Evolutionary conservation across 2,888 invertebrate genomes (phyloP).

Genomic region (Tetragnatha montana): DNA sequence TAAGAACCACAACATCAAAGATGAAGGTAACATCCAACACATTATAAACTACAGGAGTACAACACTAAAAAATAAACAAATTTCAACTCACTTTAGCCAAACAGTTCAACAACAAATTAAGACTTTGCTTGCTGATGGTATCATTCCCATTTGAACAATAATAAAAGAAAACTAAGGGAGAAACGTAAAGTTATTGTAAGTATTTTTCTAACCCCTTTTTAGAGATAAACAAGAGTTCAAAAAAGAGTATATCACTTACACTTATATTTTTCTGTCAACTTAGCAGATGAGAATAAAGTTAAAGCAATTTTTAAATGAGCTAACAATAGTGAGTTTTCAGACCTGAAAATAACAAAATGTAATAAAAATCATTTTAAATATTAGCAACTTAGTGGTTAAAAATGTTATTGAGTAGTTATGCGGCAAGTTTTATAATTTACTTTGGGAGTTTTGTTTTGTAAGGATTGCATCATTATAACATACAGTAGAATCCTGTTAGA

Average conservation of each 20-base stretch:
- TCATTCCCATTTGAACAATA: conserved; percentile 77
- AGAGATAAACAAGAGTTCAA: too few relatives aligned
- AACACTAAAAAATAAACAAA: conserved; percentile 1
- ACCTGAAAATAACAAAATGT: conserved; percentile 30
- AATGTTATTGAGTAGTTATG: background rate
- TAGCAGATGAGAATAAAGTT: conserved; percentile 81
- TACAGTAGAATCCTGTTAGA: too few relatives aligned
- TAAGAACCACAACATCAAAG: too few relatives aligned
- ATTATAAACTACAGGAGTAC: background rate
- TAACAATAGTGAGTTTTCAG: conserved; percentile 79
- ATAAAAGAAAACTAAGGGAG: conserved; percentile 80
- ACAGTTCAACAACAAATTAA: conserved; percentile 81
- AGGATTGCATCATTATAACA: too few relatives aligned
- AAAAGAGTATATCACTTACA: conserved; percentile 75
- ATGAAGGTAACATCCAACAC: too few relatives aligned
- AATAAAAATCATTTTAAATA: background rate
- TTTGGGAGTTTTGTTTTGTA: too few relatives aligned
- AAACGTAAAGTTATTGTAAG: conserved; percentile 17
- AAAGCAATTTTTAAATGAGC: conserved; percentile 83
- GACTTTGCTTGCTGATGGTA: conserved; percentile 79
- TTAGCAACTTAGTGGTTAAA: background rate
- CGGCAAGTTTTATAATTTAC: too few relatives aligned
- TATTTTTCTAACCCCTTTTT: background rate
- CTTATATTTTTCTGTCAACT: conserved; percentile 81
- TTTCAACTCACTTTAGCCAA: conserved; percentile 79